Evolutionary conservation across 2,797 vertebrate species (phyloP), one percentile per base, ranked within the genome.

Genomic region (Neosilurus mollespiculum): DNA sequence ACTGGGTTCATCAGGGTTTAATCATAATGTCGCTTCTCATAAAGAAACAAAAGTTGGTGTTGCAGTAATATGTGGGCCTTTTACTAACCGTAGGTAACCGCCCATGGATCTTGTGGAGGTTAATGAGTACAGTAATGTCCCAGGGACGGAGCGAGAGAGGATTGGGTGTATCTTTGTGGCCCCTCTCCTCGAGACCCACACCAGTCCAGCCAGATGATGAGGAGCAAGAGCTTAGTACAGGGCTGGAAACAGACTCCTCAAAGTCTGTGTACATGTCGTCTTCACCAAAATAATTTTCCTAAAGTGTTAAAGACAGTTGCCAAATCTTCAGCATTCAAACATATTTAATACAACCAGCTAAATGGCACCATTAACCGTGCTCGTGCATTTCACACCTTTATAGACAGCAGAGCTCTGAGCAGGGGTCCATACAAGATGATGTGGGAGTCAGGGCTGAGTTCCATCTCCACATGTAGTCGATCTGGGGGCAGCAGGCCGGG

Each of bases 201-300:
- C 97, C 96, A 82, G 96, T 96, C 98, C 97, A 99, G 10, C 97
- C 97, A 24, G 96, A 96, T 0, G 97, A 98, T 37, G 97, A 98
- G 0, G 97, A 96, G 30, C 95, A 96, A 69, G 96, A 93, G 66
- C 98, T 99, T 86, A 98, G 84, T 82, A 98, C 97, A 0, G 98
- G 98, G 86, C 97, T 99, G 84, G 96, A 95, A 61, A 96, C 90
- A 0, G 94, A 93, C 92, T 99, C 97, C 90, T 99, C 98, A 90
- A 99, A 99, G 91, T 99, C 98, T 70, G 96, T 97, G 90, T 98
- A 99, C 97, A 97, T 98, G 92, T 99, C 98, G 81, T 99, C 96
- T 90, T 99, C 98, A 9, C 98, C 98, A 89, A 99, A 99, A 88
- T 99, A 99, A 91, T 99, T 99, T 90, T 99, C 98, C 98, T 99